Base-by-base conservation (phyloP, 2,888 invertebrate species). In the Habrosyne pyritoides region DNA sequence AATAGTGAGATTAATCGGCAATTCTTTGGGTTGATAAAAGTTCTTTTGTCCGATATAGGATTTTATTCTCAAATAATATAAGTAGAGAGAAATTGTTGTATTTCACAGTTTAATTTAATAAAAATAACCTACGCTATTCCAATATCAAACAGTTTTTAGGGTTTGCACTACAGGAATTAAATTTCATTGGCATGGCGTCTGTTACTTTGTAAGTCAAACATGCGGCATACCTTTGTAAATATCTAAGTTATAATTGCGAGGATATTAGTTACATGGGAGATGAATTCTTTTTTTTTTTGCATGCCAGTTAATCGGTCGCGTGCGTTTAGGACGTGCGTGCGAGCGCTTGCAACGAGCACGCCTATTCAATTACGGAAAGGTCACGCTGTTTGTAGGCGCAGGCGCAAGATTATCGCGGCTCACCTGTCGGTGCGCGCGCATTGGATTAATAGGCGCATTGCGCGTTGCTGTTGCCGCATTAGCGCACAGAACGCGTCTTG, bases 331-430 rank as follows among this genome's bases (percentile, higher is more conserved):
- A 73, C 67, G 76, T 87, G 89, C 87, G 88, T 88, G 89, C 75
- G 86, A 78, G 77, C 70, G 77, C 71, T 69, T 65, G 74, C 75
- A 78, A 75, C 75, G 70, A 82, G 84, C 82, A 83, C 86, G 87
- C 86, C 88, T 87, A 86, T 90, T 90, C 89, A 91, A 91, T 91
- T 91, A 91, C 77, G 73, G 79, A 91, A 91, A 91, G 91, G 91
- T 91, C 91, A 91, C 73, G 79, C 78, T 75, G 84, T 82, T 83
- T 81, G 83, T 81, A 78, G 75, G 83, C 83, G 82, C 87, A 76
- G 71, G 79, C 84, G 83, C 83, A 84, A 86, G 87, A 89, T 91
- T 87, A 89, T 88, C 88, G 83, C 78, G 57, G 74, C 80, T 84
- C 89, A 89, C 89, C 89, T 90, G 89, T 87, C 89, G 70, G 73